Evolutionary conservation across 2,888 invertebrate genomes (phyloP).

Genomic region (Craniophora ligustri): DNA sequence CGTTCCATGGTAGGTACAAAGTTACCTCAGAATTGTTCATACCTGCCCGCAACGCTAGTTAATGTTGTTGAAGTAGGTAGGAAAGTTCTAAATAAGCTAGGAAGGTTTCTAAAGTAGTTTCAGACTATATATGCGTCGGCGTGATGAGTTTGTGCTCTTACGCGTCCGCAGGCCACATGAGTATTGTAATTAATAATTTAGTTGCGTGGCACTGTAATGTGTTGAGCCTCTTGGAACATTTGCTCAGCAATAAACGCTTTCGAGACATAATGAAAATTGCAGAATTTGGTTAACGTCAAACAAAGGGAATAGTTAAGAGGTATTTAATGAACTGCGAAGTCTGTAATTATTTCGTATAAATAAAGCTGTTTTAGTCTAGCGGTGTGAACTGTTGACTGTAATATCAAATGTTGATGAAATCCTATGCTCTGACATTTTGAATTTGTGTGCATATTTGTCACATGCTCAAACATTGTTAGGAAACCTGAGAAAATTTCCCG

Average conservation of each 20-base stretch:
- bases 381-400: too few species aligned
- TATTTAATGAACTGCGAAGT: conserved; percentile 25
- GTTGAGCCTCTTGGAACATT: conserved; percentile 11
- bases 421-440: too few species aligned
- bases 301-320: conserved; percentile 6
- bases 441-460: too few species aligned
- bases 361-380: too few species aligned
- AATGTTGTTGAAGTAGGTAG: conserved; percentile 54
- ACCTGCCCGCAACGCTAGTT: conserved; percentile 32
- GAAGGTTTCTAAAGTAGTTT: conserved; percentile 59
- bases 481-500: too few species aligned
- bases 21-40: conserved; percentile 47
- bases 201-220: conserved; percentile 18
- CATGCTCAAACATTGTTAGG: too few species aligned
- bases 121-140: conserved; percentile 38
- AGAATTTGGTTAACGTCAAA: not conserved
- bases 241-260: conserved; percentile 11
- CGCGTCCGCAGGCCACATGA: conserved; percentile 8
- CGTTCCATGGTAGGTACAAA: conserved; percentile 33
- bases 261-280: conserved; percentile 14
- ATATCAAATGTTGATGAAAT: too few species aligned
- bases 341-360: conserved; percentile 7
- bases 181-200: conserved; percentile 29
- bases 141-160: conserved; percentile 49
- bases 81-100: conserved; percentile 68